Percentiles rank a stretch among this genome's conserved stretches.
Evolutionary conservation across 2,113 vertebrate species (phyloP).

Genomic region (Microtus richardsoni): DNA sequence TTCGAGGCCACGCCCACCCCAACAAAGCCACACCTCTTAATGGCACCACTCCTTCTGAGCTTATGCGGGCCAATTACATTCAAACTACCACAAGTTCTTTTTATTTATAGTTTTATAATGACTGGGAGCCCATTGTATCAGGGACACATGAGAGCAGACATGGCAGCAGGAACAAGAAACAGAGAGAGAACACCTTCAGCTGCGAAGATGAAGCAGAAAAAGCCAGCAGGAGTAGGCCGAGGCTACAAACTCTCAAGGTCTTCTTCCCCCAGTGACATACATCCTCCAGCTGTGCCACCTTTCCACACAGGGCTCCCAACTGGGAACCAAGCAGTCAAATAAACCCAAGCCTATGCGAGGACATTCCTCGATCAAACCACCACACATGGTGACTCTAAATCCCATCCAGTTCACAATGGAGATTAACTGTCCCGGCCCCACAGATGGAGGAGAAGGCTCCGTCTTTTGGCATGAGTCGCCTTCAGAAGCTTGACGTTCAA

Average conservation of each 20-base stretch:
- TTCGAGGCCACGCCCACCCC: not conserved
- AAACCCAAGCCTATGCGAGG: not conserved
- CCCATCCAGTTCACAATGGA: not conserved
- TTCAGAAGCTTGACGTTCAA: not conserved
- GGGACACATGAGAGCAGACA: not conserved
- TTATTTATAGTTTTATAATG: not conserved
- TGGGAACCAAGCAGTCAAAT: not conserved
- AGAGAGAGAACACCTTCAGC: not conserved
- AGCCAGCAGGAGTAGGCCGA: not conserved
- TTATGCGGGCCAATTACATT: not conserved
- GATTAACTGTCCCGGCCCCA: not conserved
- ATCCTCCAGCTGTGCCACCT: not conserved
- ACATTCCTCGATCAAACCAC: not conserved
- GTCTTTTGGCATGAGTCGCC: not conserved
- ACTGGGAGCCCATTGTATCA: not conserved
- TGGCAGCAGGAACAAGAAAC: not conserved
- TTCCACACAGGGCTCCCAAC: not conserved
- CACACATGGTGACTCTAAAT: not conserved
- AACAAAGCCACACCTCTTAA: not conserved
- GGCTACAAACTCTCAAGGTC: too few species aligned
- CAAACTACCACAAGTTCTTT: not conserved
- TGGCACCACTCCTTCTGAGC: not conserved
- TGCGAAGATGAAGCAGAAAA: not conserved
- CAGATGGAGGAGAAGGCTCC: not conserved
- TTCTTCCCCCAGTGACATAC: not conserved